phyloP scores from a whole-genome alignment of 2,113 vertebrate genomes.

The Lontra canadensis region DNA sequence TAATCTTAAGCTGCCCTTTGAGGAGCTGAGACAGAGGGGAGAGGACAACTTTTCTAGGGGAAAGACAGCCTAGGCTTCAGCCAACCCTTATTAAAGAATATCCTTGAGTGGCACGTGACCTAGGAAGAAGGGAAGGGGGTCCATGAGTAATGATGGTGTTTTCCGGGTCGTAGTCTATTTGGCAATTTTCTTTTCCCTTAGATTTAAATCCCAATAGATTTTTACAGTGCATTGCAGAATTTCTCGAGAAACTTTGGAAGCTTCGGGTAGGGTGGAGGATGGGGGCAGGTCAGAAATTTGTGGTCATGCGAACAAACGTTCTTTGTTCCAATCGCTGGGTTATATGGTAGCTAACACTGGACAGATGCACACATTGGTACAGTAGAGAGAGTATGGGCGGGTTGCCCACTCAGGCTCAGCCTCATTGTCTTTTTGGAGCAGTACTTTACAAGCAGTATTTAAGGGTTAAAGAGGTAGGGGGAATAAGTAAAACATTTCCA shows the following conservation, averaged over 20 bases:
- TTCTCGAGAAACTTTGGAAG: conserved; percentile 17
- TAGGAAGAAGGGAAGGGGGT: not conserved
- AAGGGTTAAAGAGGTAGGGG: not conserved
- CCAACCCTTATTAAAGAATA: not conserved
- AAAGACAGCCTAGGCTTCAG: not conserved
- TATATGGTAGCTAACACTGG: not conserved
- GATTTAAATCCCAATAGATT: not conserved
- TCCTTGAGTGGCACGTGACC: not conserved
- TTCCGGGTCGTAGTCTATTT: not conserved
- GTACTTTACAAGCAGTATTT: not conserved
- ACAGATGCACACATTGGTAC: not conserved
- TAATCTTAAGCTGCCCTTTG: not conserved
- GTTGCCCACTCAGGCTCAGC: not conserved
- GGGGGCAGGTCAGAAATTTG: not conserved
- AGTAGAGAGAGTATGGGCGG: not conserved
- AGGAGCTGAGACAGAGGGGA: not conserved
- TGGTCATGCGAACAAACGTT: not conserved
- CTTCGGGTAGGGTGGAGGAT: not conserved
- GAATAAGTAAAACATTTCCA: not conserved
- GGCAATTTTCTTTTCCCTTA: not conserved
- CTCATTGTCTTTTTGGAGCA: not conserved
- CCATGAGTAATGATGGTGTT: not conserved
- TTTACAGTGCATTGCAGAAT: not conserved
- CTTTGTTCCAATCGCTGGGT: not conserved
- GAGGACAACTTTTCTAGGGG: not conserved